Conservation (phyloP, 30 jellyfish, hydroid and myxozoan species). For the Aurelia sp. region DNA sequence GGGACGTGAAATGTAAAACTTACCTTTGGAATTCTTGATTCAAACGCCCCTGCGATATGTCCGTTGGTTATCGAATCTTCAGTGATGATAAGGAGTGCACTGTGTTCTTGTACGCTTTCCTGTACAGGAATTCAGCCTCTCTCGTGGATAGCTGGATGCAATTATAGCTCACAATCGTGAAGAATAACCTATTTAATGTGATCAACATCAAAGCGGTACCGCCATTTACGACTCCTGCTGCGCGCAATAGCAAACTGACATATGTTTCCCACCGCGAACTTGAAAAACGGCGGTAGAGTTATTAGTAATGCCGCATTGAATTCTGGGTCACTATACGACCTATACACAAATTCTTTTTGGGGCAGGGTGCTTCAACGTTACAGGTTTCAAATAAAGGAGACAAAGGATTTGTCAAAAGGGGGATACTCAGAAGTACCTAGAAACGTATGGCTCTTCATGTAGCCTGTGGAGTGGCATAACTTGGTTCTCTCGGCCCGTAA, state of each 20-base stretch:
- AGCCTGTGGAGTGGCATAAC: too few relatives aligned
- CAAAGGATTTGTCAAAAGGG: too few relatives aligned
- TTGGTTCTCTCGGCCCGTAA: too few relatives aligned
- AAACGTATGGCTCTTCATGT: too few relatives aligned
- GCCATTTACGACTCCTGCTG: constrained; percentile 94
- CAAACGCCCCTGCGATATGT: constrained; percentile 1
- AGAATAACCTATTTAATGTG: constrained; percentile 88
- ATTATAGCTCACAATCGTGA: constrained; percentile 74
- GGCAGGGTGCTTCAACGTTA: background rate
- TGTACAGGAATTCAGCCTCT: constrained; percentile 79
- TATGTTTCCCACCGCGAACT: constrained; percentile 96
- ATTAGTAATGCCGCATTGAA: constrained; percentile 72
- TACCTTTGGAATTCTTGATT: constrained; percentile 41
- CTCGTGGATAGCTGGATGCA: constrained; percentile 79
- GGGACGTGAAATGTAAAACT: constrained; percentile 5
- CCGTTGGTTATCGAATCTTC: background rate
- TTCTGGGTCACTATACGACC: constrained; percentile 72
- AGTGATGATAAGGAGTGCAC: constrained; percentile 2
- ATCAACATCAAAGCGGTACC: constrained; percentile 85
- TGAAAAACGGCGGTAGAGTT: constrained; percentile 89
- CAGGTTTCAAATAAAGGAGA: too few relatives aligned
- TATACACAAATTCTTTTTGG: background rate
- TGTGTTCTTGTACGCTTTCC: constrained; percentile 5
- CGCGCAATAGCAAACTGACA: constrained; percentile 92
- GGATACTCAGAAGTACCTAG: too few relatives aligned